Conservation (phyloP, 2,888 invertebrate species). For the Mamestra brassicae region DNA sequence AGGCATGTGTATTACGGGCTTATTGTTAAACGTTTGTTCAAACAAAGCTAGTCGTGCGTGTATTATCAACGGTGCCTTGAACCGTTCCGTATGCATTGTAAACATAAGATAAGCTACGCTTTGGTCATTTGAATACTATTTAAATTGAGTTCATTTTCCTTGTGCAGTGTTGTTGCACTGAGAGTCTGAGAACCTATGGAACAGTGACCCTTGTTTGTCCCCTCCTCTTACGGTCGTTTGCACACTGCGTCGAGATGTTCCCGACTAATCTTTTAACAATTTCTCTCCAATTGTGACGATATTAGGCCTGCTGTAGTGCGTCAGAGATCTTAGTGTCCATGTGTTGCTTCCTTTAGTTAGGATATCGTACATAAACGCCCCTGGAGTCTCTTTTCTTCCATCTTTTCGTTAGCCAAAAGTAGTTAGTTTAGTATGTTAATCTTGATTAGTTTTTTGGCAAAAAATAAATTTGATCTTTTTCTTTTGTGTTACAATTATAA, state of each 20-base stretch:
- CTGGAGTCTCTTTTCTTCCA: neutral
- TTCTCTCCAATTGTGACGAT: neutral
- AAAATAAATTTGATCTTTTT: neutral
- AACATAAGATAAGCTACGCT: constrained; percentile 49
- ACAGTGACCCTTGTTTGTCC: constrained; percentile 15
- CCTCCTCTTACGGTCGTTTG: neutral
- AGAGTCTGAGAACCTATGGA: neutral
- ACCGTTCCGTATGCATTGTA: constrained; percentile 50
- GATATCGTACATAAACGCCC: neutral
- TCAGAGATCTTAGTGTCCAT: neutral
- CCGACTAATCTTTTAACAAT: neutral
- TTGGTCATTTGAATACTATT: constrained; percentile 21
- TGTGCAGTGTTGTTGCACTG: constrained; percentile 18
- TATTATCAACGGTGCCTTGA: constrained; percentile 60
- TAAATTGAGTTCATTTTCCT: constrained; percentile 22
- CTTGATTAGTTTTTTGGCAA: constrained; percentile 1
- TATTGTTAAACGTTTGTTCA: constrained; percentile 29
- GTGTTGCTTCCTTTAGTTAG: neutral
- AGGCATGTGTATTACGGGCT: neutral
- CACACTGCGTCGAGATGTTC: neutral
- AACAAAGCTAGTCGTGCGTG: constrained; percentile 25
- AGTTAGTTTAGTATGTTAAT: neutral
- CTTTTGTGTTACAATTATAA: constrained; percentile 1
- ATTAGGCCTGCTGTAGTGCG: neutral
- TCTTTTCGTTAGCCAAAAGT: neutral